Evolutionary conservation across 2,888 invertebrate genomes (phyloP), one percentile per base, ranked within the genome.

Genomic region (Lasioglossum zephyrum): DNA sequence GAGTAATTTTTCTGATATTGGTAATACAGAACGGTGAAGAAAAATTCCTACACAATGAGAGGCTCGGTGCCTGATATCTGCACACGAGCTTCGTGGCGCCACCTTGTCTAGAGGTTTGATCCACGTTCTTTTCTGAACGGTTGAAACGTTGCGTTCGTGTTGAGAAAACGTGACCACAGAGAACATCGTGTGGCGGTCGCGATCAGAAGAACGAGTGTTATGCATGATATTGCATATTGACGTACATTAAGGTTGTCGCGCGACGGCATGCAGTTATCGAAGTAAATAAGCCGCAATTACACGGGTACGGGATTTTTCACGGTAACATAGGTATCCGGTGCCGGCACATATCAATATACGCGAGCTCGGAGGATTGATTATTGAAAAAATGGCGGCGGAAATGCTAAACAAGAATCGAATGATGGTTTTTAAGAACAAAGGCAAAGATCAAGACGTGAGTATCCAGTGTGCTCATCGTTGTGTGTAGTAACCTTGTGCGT

Each of bases 371-470:
- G 75, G 86, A 90, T 90, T 90, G 90, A 87, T 94, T 94, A 94
- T 93, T 93, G 93, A 94, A 95, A 97, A 97, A 97, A 97, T 97
- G 97, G 97, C 97, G 96, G 96, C 96, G 93, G 97, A 97, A 95
- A 96, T 96, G 96, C 96, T 96, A 96, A 96, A 96, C 96, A 97
- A 97, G 96, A 97, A 97, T 96, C 97, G 98, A 96, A 97, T 98
- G 96, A 97, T 98, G 96, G 98, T 97, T 95, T 99, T 99, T 96
- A 99, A 99, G 97, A 99, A 99, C 97, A 98, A 98, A 97, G 99
- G 99, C 95, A 99, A 99, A 97, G 99, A 99, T 96, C 98, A 98
- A 96, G 99, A 99, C 96, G 99, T 99, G 96, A 97, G 98, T 97
- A 95, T 87, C 11, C 22, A 53, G 66, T 73, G 76, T 63, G 74